These are phyloP conservation scores for Rissa tridactyla DNA, from an alignment of 2,113 vertebrate genomes.

Conservation along the genomic window DNA sequence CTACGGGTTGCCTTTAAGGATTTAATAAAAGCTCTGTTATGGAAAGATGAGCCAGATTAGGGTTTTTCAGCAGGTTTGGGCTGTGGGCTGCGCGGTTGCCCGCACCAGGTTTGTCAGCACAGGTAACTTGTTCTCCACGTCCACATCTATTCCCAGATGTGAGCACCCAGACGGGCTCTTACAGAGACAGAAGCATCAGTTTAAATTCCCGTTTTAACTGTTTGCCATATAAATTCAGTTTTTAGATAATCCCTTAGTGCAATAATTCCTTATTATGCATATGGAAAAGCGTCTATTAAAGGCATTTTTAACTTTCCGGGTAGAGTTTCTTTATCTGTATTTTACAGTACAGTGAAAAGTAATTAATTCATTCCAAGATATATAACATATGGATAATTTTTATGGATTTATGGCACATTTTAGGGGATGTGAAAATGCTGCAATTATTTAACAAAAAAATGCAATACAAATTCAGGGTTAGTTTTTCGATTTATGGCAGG, in stretches of 20 bases:
- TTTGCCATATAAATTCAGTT: conserved; percentile 15
- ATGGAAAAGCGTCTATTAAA: conserved; percentile 17
- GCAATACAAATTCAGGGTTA: not conserved
- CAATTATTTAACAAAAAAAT: conserved; percentile 38
- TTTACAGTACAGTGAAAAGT: conserved; percentile 41
- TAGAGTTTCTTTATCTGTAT: conserved; percentile 48
- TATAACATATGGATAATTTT: conserved; percentile 49
- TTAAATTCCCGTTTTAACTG: not conserved
- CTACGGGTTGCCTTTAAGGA: not conserved
- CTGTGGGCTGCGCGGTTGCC: too few relatives aligned
- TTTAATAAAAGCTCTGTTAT: not conserved
- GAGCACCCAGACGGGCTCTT: not conserved
- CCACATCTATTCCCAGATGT: not conserved
- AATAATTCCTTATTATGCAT: conserved; percentile 37
- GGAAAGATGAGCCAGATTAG: not conserved
- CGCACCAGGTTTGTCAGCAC: not conserved
- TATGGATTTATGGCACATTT: conserved; percentile 35
- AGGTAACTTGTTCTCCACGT: not conserved
- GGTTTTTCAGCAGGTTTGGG: not conserved
- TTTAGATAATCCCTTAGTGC: conserved; percentile 17
- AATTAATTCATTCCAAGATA: conserved; percentile 51
- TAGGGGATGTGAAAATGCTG: conserved; percentile 18
- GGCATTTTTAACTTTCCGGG: conserved; percentile 22
- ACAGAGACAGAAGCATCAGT: not conserved
- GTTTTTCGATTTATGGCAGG: conserved; percentile 23